Conservation (phyloP, 2,888 invertebrate genomes). For the Alviniconcha strummeri region DNA sequence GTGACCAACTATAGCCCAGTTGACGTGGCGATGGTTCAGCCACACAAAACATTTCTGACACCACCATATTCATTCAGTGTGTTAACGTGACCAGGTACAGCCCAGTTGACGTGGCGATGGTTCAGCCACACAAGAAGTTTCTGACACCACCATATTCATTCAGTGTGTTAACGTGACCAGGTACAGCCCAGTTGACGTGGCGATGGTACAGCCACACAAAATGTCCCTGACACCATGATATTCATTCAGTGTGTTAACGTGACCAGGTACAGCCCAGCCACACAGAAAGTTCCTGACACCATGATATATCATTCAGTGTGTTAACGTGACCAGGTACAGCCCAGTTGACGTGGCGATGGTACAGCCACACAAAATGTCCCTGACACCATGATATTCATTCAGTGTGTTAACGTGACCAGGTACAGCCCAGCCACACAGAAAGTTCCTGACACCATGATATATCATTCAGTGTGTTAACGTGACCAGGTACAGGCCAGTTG, state of each 20-base stretch:
- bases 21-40: conserved; percentile 19
- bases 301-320: not conserved
- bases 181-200: conserved; percentile 87
- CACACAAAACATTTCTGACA: not conserved
- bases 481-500: conserved; percentile 86
- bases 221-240: conserved; percentile 65
- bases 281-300: not conserved
- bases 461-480: not conserved
- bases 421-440: not conserved
- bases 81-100: not conserved
- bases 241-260: not conserved
- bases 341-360: conserved; percentile 11
- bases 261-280: not conserved
- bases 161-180: not conserved
- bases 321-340: not conserved
- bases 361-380: not conserved
- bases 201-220: conserved; percentile 90
- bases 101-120: not conserved
- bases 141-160: not conserved
- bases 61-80: not conserved
- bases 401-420: not conserved
- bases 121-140: not conserved
- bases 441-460: not conserved
- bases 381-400: not conserved
- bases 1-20: not conserved